phyloP scores from a whole-genome alignment of 2,113 vertebrate genomes.

The Neogobius melanostomus region DNA sequence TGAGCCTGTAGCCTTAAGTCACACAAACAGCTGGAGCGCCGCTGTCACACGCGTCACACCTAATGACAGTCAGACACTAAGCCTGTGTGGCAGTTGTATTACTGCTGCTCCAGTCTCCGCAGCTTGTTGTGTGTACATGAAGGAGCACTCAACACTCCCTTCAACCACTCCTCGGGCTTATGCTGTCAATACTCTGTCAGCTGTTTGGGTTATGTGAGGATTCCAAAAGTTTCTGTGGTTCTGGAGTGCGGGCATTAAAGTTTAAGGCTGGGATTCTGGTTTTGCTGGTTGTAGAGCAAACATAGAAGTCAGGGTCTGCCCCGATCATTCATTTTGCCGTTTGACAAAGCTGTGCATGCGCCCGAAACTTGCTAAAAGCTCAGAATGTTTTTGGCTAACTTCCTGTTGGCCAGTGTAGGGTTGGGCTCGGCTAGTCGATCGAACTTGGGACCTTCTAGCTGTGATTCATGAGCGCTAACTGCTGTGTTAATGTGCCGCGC shows the following conservation, averaged over 20 bases:
- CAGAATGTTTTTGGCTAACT: too few relatives aligned
- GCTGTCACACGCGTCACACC: slow-evolving; percentile 3
- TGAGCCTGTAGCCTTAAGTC: not conserved
- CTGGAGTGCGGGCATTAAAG: not conserved
- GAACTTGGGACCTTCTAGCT: too few relatives aligned
- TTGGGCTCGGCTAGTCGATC: too few relatives aligned
- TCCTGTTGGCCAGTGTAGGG: too few relatives aligned
- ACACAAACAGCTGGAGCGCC: not conserved
- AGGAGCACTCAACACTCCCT: not conserved
- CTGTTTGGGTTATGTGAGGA: slow-evolving; percentile 7
- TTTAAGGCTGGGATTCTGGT: too few relatives aligned
- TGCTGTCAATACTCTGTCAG: slow-evolving; percentile 18
- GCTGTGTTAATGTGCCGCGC: too few relatives aligned
- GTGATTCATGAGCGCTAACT: too few relatives aligned
- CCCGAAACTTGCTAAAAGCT: too few relatives aligned
- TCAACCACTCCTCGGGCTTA: not conserved
- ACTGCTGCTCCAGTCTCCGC: not conserved
- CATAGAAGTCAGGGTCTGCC: too few relatives aligned
- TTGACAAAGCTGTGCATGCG: too few relatives aligned
- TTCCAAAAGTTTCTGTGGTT: not conserved
- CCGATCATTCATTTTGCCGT: too few relatives aligned
- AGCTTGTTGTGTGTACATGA: not conserved
- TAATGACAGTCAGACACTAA: slow-evolving; percentile 29
- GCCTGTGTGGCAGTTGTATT: slow-evolving; percentile 20
- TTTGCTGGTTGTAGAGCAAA: too few relatives aligned